Conservation (phyloP, 1,140 invertebrate genomes). For the Scylla paramamosain region DNA sequence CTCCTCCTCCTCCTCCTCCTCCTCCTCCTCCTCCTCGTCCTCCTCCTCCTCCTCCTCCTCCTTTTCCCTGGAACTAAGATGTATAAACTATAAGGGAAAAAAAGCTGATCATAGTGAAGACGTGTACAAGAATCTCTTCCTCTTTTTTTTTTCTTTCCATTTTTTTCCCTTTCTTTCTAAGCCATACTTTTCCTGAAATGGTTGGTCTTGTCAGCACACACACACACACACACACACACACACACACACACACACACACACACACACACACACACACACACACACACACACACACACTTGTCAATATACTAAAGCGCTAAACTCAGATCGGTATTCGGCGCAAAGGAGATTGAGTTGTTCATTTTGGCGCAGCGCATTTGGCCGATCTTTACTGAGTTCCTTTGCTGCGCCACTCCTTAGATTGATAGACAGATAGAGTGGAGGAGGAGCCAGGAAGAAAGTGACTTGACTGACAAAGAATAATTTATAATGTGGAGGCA, state of each 20-base stretch:
- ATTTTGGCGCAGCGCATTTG: neutral
- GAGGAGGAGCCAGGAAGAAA: too few species aligned
- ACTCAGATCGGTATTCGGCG: neutral
- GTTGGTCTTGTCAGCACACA: neutral
- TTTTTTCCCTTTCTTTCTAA: too few species aligned
- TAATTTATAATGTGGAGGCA: too few species aligned
- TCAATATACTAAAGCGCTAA: neutral
- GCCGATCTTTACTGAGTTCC: neutral
- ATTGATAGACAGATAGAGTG: too few species aligned
- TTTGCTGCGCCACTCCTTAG: neutral
- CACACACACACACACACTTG: neutral
- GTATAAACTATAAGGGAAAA: neutral
- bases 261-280: constrained; percentile 50
- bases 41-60: neutral
- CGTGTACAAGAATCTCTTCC: neutral
- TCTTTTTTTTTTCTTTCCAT: neutral
- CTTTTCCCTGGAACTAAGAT: neutral
- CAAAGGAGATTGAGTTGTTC: neutral
- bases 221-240: too few species aligned
- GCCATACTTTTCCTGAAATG: neutral
- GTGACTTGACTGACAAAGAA: too few species aligned
- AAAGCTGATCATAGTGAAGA: neutral
- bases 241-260: constrained; percentile 16
- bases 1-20: neutral
- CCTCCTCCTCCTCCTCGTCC: neutral